Percentiles rank a stretch among this genome's conserved stretches.
Conservation (phyloP, 2,113 vertebrate genomes). For the Condylura cristata region DNA sequence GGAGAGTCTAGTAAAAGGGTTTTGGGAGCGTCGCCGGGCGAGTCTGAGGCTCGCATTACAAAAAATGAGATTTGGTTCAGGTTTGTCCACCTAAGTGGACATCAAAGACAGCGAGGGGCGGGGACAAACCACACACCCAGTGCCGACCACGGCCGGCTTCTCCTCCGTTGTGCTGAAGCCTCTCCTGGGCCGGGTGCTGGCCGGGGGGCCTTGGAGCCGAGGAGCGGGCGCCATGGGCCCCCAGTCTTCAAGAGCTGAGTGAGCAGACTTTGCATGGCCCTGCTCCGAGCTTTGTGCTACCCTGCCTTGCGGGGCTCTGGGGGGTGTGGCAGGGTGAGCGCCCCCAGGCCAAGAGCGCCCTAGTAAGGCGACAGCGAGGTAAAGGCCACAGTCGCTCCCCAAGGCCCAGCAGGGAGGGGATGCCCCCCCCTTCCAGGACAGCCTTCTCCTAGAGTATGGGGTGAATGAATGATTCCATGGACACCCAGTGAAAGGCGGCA, state of each 20-base stretch:
- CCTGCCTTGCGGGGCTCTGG: neutral
- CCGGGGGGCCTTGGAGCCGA: neutral
- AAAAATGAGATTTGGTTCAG: conserved; percentile 84
- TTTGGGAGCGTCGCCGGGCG: conserved; percentile 75
- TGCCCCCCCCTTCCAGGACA: neutral
- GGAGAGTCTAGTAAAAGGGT: conserved; percentile 87
- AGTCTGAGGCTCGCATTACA: conserved; percentile 84
- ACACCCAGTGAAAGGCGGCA: conserved; percentile 5
- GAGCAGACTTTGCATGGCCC: conserved; percentile 18
- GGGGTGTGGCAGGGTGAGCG: rapidly evolving
- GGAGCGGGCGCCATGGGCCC: neutral
- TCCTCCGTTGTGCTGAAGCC: conserved; percentile 65
- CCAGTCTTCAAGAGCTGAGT: conserved; percentile 64
- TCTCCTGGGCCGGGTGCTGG: too few species aligned
- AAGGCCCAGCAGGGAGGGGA: neutral
- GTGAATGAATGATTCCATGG: neutral
- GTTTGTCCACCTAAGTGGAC: conserved; percentile 79
- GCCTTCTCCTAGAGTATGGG: neutral
- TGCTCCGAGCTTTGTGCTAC: conserved; percentile 51
- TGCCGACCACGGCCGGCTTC: conserved; percentile 6
- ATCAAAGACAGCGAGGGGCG: conserved; percentile 74
- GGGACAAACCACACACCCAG: conserved; percentile 60
- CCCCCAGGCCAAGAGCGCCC: neutral
- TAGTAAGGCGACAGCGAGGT: conserved; percentile 37
- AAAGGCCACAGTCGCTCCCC: conserved; percentile 9